Conservation (phyloP, 2,888 invertebrate species). For the Tinea semifulvella region DNA sequence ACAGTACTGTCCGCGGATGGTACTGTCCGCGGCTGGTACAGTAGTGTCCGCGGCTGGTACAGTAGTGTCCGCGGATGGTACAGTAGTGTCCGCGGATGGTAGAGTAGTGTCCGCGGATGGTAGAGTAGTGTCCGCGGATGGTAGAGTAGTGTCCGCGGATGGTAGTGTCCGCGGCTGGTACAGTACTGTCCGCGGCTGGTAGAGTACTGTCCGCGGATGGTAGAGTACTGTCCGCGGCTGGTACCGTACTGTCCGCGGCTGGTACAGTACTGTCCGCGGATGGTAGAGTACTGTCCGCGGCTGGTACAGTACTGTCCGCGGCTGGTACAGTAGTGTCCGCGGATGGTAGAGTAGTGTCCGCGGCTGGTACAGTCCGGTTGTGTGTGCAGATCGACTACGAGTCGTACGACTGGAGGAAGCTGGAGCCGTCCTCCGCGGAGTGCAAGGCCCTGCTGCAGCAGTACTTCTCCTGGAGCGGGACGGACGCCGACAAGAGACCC, state of each 20-base stretch:
- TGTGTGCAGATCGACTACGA: slow-evolving; percentile 84
- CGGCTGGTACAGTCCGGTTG: neutral
- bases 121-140: neutral
- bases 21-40: neutral
- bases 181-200: neutral
- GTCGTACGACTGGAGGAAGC: slow-evolving; percentile 93
- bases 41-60: neutral
- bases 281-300: neutral
- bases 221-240: neutral
- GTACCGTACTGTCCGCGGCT: neutral
- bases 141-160: neutral
- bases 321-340: neutral
- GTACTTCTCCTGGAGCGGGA: slow-evolving; percentile 91
- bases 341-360: neutral
- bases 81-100: neutral
- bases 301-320: neutral
- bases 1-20: neutral
- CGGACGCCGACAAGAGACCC: slow-evolving; percentile 85
- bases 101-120: neutral
- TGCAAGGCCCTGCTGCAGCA: slow-evolving; percentile 88
- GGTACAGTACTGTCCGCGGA: neutral
- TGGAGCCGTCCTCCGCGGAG: slow-evolving; percentile 80
- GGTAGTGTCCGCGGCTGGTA: neutral
- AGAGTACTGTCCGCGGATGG: neutral
- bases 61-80: neutral